phyloP scores from a whole-genome alignment of 2,113 vertebrate species.

The Oxyruncus cristatus region DNA sequence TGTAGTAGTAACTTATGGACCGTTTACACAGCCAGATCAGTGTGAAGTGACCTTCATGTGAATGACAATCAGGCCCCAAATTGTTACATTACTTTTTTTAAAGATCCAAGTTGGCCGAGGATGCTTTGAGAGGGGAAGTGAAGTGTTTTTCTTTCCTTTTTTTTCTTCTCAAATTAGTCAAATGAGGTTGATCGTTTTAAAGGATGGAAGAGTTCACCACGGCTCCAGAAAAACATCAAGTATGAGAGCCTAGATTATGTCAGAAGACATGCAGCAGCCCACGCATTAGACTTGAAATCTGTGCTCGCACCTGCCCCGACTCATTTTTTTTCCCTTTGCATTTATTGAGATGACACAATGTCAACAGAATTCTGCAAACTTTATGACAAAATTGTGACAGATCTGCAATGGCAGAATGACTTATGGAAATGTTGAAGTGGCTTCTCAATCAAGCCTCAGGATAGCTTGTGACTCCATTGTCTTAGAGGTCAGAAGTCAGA shows the following conservation, averaged over 20 bases:
- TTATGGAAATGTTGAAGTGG: constrained; percentile 74
- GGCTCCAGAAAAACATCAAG: constrained; percentile 73
- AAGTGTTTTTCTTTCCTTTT: constrained; percentile 56
- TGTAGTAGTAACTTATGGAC: constrained; percentile 63
- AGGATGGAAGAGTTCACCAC: constrained; percentile 73
- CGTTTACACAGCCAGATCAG: constrained; percentile 63
- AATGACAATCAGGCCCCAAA: constrained; percentile 57
- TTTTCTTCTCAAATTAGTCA: constrained; percentile 67
- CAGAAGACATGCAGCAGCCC: constrained; percentile 75
- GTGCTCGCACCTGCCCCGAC: constrained; percentile 72
- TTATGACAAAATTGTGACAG: constrained; percentile 76
- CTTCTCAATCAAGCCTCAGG: constrained; percentile 74
- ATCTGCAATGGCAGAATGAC: constrained; percentile 75
- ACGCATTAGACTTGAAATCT: constrained; percentile 76
- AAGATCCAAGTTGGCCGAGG: constrained; percentile 44
- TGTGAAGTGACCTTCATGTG: constrained; percentile 64
- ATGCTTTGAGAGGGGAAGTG: constrained; percentile 48
- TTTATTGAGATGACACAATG: constrained; percentile 76
- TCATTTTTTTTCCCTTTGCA: constrained; percentile 72
- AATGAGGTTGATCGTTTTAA: constrained; percentile 69
- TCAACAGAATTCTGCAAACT: constrained; percentile 76
- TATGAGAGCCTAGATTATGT: constrained; percentile 74
- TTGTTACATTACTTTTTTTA: constrained; percentile 37
- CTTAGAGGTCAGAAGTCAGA: constrained; percentile 68
- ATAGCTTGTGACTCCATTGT: constrained; percentile 75